phyloP scores from a whole-genome alignment of 2,888 invertebrate genomes.

The Tipula confusa region DNA sequence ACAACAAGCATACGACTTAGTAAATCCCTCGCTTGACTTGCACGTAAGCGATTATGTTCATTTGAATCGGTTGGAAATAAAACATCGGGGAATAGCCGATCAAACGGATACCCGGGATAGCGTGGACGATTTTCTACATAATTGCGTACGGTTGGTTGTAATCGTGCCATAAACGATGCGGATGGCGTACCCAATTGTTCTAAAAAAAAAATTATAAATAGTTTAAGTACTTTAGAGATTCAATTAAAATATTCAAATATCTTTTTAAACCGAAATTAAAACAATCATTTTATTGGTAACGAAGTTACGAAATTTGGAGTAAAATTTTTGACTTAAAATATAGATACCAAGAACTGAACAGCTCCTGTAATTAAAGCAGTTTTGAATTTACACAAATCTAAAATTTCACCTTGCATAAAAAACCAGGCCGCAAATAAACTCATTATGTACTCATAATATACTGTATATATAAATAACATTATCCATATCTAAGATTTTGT shows the following conservation, averaged over 20 bases:
- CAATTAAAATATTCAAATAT: neutral
- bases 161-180: constrained; percentile 91
- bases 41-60: constrained; percentile 93
- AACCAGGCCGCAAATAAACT: neutral
- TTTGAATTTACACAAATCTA: neutral
- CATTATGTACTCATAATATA: neutral
- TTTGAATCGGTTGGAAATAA: constrained; percentile 95
- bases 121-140: constrained; percentile 98
- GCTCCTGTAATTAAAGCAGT: neutral
- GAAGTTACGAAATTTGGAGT: too few relatives aligned
- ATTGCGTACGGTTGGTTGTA: constrained; percentile 96
- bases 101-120: constrained; percentile 92
- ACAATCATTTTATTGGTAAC: too few relatives aligned
- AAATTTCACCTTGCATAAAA: neutral
- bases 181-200: constrained; percentile 96
- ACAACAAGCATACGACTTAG: constrained; percentile 97
- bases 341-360: too few relatives aligned
- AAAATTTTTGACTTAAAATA: too few relatives aligned
- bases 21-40: constrained; percentile 93
- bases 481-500: neutral
- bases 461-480: neutral
- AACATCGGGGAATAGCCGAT: constrained; percentile 95
- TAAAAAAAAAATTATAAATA: constrained; percentile 49
- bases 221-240: too few relatives aligned
- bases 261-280: too few relatives aligned